These are phyloP conservation scores for Clarias gariepinus DNA, from an alignment of 2,113 vertebrate genomes.

Conservation along the genomic window DNA sequence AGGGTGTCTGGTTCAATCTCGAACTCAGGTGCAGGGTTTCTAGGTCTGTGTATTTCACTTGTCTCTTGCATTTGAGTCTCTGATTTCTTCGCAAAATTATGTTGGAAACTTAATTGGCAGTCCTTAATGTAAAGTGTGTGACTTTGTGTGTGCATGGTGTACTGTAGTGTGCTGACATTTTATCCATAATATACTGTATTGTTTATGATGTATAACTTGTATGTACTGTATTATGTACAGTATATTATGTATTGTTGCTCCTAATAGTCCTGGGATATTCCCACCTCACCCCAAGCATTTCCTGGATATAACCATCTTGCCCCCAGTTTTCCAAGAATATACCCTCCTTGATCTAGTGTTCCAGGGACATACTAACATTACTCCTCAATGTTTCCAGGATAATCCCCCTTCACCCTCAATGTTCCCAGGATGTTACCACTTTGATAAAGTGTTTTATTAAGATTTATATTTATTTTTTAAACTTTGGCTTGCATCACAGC, in stretches of 20 bases:
- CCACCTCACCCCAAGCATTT: not conserved
- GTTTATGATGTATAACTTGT: too few relatives aligned
- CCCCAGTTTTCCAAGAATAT: not conserved
- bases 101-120: not conserved
- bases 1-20: not conserved
- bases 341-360: not conserved
- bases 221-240: too few relatives aligned
- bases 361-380: not conserved
- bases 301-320: not conserved
- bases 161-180: not conserved
- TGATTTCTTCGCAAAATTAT: not conserved
- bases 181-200: not conserved
- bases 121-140: not conserved
- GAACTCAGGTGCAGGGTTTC: not conserved
- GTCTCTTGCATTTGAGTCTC: not conserved
- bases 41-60: not conserved
- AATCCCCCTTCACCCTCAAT: not conserved
- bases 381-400: not conserved
- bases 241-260: not conserved
- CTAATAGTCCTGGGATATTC: too few relatives aligned
- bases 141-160: not conserved
- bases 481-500: not conserved
- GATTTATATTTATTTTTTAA: not conserved
- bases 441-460: not conserved
- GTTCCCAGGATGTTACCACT: not conserved